Percentiles rank a stretch among this genome's conserved stretches.
These are phyloP conservation scores for Brachionus paranguensis DNA, from an alignment of 1,140 invertebrate species.

Conservation along the genomic window DNA sequence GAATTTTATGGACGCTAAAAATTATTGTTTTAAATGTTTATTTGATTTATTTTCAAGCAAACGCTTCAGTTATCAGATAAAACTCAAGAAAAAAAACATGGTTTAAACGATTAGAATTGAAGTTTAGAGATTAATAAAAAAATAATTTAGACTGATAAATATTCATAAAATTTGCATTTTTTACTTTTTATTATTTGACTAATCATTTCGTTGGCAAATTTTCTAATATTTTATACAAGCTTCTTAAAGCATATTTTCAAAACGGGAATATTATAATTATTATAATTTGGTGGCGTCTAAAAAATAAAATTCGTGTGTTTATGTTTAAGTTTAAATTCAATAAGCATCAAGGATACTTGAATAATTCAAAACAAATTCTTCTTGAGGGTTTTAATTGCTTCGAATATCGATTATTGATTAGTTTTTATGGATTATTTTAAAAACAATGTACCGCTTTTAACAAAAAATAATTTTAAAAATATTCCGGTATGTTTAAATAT, in stretches of 20 bases:
- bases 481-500: background rate
- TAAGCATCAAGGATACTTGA: background rate
- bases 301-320: background rate
- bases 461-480: background rate
- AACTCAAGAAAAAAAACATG: background rate
- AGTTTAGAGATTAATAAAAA: background rate
- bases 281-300: background rate
- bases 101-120: background rate
- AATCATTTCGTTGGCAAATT: background rate
- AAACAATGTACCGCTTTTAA: background rate
- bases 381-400: background rate
- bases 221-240: background rate
- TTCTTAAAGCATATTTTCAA: background rate
- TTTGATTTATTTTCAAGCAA: background rate
- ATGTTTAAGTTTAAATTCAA: background rate
- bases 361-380: background rate
- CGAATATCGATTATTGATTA: background rate
- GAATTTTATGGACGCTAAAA: background rate
- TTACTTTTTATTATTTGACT: background rate
- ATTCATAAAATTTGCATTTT: background rate
- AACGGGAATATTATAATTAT: background rate
- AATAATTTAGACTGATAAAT: background rate
- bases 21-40: background rate
- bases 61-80: background rate
- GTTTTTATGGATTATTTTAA: background rate